These are phyloP conservation scores for Cassiopea xamachana DNA, from an alignment of 30 jellyfish, hydroid and myxozoan genomes.

Conservation along the genomic window DNA sequence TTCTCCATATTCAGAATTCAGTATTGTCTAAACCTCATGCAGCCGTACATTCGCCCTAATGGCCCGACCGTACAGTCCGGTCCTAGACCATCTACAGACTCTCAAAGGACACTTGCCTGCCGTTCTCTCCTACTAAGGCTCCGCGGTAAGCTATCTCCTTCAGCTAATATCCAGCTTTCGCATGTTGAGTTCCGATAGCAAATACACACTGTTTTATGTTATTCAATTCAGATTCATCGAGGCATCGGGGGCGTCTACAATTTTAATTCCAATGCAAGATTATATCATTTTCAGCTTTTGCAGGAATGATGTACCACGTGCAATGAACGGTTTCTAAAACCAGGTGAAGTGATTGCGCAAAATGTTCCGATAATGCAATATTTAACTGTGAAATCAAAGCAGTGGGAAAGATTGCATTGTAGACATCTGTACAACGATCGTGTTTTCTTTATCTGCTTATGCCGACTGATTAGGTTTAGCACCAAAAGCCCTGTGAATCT, in stretches of 20 bases:
- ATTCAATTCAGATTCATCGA: no score
- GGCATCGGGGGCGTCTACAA: background rate
- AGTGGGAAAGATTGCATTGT: background rate
- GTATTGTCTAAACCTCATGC: no score
- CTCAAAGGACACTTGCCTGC: no score
- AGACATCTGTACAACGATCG: background rate
- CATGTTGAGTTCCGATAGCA: no score
- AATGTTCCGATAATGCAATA: background rate
- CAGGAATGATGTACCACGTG: background rate
- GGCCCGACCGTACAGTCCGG: no score
- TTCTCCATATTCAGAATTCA: no score
- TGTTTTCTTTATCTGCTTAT: background rate
- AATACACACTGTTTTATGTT: no score
- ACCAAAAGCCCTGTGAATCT: background rate
- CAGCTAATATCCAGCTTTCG: no score
- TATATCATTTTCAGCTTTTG: background rate
- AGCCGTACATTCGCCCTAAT: no score
- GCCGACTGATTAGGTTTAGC: slow-evolving; percentile 7
- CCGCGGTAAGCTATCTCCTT: no score
- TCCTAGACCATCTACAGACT: no score
- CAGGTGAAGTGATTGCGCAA: slow-evolving; percentile 2
- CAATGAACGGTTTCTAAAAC: background rate
- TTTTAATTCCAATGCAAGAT: background rate
- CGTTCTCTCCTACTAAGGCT: no score
- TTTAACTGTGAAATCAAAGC: background rate